Evolutionary conservation across 2,797 vertebrate genomes (phyloP).

Genomic region (Gila robusta): DNA sequence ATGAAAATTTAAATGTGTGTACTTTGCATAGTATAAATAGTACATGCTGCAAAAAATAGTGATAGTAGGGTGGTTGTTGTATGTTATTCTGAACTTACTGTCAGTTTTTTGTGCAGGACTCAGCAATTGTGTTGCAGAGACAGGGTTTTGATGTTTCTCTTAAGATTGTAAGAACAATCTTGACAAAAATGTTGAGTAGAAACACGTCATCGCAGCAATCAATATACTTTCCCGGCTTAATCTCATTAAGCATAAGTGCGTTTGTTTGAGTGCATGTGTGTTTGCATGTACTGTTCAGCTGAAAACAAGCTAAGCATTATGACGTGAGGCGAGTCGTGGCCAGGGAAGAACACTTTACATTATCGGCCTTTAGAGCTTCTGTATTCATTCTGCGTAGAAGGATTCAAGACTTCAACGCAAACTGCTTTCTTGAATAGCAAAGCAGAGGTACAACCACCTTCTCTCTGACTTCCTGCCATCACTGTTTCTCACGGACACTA

Average conservation of each 20-base stretch:
- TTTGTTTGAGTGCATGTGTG: constrained; percentile 29
- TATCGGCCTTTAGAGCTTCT: constrained; percentile 12
- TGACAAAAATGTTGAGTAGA: background rate
- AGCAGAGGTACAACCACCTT: background rate
- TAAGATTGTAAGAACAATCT: background rate
- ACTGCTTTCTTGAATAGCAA: constrained; percentile 25
- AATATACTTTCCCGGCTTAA: background rate
- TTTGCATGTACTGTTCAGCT: background rate
- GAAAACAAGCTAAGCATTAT: constrained; percentile 1
- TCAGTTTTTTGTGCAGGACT: background rate
- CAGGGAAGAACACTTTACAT: background rate
- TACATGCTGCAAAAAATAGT: background rate
- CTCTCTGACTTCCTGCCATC: constrained; percentile 12
- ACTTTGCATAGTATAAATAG: background rate
- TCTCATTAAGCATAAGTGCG: background rate
- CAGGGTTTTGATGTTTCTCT: background rate
- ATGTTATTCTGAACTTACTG: background rate
- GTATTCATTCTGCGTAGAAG: constrained; percentile 1
- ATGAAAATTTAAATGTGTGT: background rate
- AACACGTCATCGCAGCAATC: background rate
- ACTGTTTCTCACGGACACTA: background rate
- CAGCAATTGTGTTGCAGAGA: too few relatives aligned
- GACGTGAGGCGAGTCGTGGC: constrained; percentile 11
- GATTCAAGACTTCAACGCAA: constrained; percentile 21
- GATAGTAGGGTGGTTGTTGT: too few relatives aligned